Evolutionary conservation across 2,113 vertebrate genomes (phyloP).

Genomic region (Tachycineta bicolor): DNA sequence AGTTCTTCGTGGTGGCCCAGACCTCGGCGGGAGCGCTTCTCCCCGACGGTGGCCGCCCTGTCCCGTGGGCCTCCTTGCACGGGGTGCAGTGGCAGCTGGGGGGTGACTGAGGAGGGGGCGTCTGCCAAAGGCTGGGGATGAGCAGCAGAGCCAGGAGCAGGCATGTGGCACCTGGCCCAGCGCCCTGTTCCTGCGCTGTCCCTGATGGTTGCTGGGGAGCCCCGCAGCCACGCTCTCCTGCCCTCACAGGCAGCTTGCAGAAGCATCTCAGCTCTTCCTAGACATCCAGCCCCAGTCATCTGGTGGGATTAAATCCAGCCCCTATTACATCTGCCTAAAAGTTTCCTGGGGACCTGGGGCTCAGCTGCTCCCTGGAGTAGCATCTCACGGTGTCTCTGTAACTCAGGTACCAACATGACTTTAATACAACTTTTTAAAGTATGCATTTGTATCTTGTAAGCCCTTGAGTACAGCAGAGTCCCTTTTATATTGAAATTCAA

Average conservation of each 20-base stretch:
- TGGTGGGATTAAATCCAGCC: not conserved
- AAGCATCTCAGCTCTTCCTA: not conserved
- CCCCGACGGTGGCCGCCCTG: fast-evolving
- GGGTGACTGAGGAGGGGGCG: not conserved
- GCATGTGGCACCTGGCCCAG: not conserved
- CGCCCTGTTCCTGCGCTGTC: fast-evolving
- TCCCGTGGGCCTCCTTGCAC: fast-evolving
- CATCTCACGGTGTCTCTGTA: not conserved
- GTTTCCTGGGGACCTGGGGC: not conserved
- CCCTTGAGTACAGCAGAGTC: constrained; percentile 65
- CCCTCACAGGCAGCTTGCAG: not conserved
- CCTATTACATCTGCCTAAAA: not conserved
- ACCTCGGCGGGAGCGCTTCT: not conserved
- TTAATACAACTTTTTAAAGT: constrained; percentile 52
- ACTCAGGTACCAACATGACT: constrained; percentile 7
- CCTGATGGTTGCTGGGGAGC: not conserved
- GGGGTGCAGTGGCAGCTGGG: not conserved
- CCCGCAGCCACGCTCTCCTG: fast-evolving
- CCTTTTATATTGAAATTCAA: constrained; percentile 72
- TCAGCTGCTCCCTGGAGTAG: constrained; percentile 9
- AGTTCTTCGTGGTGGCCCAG: not conserved
- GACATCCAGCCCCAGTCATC: not conserved
- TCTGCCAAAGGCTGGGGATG: not conserved
- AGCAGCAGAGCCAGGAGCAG: not conserved
- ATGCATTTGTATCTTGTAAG: constrained; percentile 65